phyloP scores from a whole-genome alignment of 2,113 vertebrate species.

The Chaetops frenatus region DNA sequence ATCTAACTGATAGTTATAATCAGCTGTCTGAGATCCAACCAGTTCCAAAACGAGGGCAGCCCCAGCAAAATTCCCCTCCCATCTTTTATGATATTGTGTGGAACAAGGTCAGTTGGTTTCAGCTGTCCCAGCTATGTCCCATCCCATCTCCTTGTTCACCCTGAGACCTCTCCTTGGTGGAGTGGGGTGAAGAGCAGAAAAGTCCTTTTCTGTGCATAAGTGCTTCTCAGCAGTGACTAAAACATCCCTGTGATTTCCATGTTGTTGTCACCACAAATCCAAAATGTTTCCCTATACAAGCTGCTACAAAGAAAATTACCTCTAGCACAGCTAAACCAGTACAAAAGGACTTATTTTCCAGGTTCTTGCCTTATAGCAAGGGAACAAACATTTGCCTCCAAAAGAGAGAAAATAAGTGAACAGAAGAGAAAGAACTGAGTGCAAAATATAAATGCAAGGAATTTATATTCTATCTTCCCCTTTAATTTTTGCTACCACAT shows the following conservation, averaged over 20 bases:
- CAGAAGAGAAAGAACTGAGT: not conserved
- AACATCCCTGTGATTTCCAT: accelerated
- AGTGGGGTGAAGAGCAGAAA: not conserved
- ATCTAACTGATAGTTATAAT: not conserved
- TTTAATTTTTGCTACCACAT: not conserved
- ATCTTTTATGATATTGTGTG: not conserved
- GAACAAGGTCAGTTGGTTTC: not conserved
- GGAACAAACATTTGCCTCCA: not conserved
- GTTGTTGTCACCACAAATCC: not conserved
- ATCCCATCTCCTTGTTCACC: not conserved
- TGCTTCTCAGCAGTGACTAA: accelerated
- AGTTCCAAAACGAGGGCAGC: not conserved
- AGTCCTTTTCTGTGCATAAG: not conserved
- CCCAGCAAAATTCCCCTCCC: not conserved
- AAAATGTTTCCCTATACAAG: not conserved
- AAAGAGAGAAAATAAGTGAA: not conserved
- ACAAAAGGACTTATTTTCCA: not conserved
- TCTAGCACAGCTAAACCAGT: not conserved
- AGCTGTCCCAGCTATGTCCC: not conserved
- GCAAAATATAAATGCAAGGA: not conserved
- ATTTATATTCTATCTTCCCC: not conserved
- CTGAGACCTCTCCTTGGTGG: accelerated
- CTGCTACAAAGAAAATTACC: not conserved
- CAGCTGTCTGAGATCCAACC: not conserved
- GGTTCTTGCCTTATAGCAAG: not conserved